These are phyloP conservation scores for Akabosia matsudoensis DNA, from an alignment of 1,140 invertebrate species.

Conservation along the genomic window DNA sequence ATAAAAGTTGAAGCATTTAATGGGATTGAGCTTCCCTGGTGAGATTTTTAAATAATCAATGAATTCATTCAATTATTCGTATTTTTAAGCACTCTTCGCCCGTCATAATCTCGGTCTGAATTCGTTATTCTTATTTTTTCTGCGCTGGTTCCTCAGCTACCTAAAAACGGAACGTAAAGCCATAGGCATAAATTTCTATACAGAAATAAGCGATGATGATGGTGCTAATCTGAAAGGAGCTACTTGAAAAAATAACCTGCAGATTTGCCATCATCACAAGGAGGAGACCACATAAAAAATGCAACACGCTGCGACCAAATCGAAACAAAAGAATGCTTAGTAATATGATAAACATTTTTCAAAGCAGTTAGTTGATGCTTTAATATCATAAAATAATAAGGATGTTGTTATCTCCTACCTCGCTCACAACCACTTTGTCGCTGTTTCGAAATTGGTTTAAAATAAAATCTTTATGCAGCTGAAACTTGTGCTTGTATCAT, in stretches of 20 bases:
- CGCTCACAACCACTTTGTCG: neutral
- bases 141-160: neutral
- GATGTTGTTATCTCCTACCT: neutral
- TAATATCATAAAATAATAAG: too few relatives aligned
- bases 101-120: slow-evolving; percentile 5
- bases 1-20: neutral
- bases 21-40: neutral
- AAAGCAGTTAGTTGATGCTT: too few relatives aligned
- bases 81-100: neutral
- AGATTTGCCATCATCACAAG: neutral
- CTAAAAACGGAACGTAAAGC: neutral
- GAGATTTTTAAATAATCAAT: slow-evolving; percentile 20
- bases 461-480: too few relatives aligned
- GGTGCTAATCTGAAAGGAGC: neutral
- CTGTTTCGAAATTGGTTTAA: neutral
- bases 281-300: neutral
- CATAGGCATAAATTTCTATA: neutral
- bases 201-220: neutral
- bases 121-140: neutral
- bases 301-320: slow-evolving; percentile 13
- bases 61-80: neutral
- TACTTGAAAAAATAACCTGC: neutral
- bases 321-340: slow-evolving; percentile 1
- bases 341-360: neutral
- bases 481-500: neutral